A percentile compares a stretch with the other conserved stretches of the same genome.
These are phyloP conservation scores for Beris chalybata DNA, from an alignment of 2,888 invertebrate species.

Conservation along the genomic window DNA sequence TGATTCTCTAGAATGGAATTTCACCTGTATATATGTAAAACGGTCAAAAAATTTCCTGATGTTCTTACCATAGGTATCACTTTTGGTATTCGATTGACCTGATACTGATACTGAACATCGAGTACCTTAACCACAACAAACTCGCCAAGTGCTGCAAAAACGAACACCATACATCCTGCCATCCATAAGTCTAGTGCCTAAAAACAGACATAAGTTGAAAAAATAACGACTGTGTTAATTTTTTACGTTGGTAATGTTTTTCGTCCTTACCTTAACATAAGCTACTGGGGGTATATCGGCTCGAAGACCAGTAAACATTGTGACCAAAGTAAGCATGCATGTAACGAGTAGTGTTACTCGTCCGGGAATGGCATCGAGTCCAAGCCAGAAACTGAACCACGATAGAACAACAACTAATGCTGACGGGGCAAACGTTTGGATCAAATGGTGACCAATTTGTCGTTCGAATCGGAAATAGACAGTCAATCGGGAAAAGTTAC, in stretches of 20 bases:
- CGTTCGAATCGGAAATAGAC: slow-evolving; percentile 80
- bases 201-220: slow-evolving; percentile 14
- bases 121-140: slow-evolving; percentile 82
- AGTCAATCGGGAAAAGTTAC: slow-evolving; percentile 78
- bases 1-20: slow-evolving; percentile 59
- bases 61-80: slow-evolving; percentile 54
- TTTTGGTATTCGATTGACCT: slow-evolving; percentile 60
- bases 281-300: slow-evolving; percentile 85
- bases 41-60: neutral
- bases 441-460: slow-evolving; percentile 81
- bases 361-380: slow-evolving; percentile 81
- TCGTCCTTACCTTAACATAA: slow-evolving; percentile 72
- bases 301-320: slow-evolving; percentile 81
- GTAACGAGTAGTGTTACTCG: slow-evolving; percentile 79
- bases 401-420: slow-evolving; percentile 80
- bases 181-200: slow-evolving; percentile 85
- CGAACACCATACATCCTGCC: slow-evolving; percentile 86
- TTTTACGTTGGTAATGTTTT: neutral
- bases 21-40: neutral
- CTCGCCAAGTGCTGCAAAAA: slow-evolving; percentile 80
- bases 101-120: slow-evolving; percentile 72
- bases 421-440: slow-evolving; percentile 84
- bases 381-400: slow-evolving; percentile 88
- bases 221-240: neutral
- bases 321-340: slow-evolving; percentile 81